phyloP scores from a whole-genome alignment of 2,888 invertebrate species.

The Orchesellides sinensis region DNA sequence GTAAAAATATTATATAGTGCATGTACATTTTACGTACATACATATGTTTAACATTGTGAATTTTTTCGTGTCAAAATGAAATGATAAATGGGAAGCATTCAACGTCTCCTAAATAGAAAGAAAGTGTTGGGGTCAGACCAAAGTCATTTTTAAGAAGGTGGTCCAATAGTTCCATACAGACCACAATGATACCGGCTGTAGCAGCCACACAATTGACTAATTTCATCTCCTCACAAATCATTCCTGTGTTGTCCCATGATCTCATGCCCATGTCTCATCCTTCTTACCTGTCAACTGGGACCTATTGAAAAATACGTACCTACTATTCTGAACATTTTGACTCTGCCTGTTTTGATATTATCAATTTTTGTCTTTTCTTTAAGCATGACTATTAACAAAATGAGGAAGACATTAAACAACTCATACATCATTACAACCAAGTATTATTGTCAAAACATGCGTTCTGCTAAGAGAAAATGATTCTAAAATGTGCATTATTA shows the following conservation, averaged over 20 bases:
- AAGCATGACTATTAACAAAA: constrained; percentile 4
- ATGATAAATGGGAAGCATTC: constrained; percentile 71
- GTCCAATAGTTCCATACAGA: constrained; percentile 62
- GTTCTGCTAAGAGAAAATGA: too few species aligned
- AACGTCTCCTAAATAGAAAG: constrained; percentile 47
- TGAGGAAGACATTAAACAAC: constrained; percentile 2
- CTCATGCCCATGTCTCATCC: constrained; percentile 72
- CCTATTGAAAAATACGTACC: constrained; percentile 17
- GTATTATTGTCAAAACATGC: constrained; percentile 36
- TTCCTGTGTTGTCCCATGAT: constrained; percentile 69
- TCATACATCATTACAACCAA: constrained; percentile 36
- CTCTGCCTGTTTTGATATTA: constrained; percentile 16
- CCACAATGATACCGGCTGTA: constrained; percentile 71
- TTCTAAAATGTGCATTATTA: background rate
- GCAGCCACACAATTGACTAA: constrained; percentile 71
- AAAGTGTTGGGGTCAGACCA: constrained; percentile 71
- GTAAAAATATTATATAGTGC: too few species aligned
- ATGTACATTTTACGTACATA: background rate
- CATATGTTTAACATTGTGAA: constrained; percentile 49
- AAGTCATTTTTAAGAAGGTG: constrained; percentile 65
- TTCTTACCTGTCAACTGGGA: constrained; percentile 72
- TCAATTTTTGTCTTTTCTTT: constrained; percentile 13
- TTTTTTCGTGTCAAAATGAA: constrained; percentile 72
- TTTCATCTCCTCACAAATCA: constrained; percentile 75
- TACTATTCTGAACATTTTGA: constrained; percentile 4